phyloP scores from a whole-genome alignment of 2,113 vertebrate genomes.

The Saimiri boliviensis region DNA sequence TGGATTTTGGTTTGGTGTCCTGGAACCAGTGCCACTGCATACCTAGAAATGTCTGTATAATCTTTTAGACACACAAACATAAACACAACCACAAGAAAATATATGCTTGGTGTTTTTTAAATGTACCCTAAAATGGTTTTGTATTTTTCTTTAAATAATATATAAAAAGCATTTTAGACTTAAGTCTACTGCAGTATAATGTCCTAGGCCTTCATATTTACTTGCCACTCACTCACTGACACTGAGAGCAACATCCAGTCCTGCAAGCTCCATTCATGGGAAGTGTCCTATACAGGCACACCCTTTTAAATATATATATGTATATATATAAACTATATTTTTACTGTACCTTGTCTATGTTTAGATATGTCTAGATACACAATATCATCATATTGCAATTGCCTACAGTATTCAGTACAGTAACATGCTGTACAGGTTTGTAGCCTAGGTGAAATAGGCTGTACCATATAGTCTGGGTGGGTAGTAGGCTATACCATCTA shows the following conservation, averaged over 20 bases:
- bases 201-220: background rate
- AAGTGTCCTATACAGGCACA: background rate
- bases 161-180: background rate
- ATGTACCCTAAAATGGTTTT: conserved; percentile 12
- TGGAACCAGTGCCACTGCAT: background rate
- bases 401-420: background rate
- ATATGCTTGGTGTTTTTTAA: background rate
- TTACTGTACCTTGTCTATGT: background rate
- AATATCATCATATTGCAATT: background rate
- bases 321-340: background rate
- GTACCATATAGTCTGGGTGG: background rate
- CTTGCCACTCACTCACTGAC: background rate
- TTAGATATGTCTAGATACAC: background rate
- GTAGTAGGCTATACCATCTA: background rate
- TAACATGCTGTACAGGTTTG: background rate
- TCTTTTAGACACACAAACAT: background rate
- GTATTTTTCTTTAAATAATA: conserved; percentile 27
- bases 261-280: background rate
- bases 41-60: background rate
- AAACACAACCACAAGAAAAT: background rate
- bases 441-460: background rate
- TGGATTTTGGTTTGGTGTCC: background rate
- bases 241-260: background rate
- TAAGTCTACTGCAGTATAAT: background rate
- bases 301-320: background rate